Percentiles rank a stretch among this genome's conserved stretches.
These are phyloP conservation scores for Gasterosteus nipponicus DNA, from an alignment of 2,113 vertebrate genomes.

Conservation along the genomic window DNA sequence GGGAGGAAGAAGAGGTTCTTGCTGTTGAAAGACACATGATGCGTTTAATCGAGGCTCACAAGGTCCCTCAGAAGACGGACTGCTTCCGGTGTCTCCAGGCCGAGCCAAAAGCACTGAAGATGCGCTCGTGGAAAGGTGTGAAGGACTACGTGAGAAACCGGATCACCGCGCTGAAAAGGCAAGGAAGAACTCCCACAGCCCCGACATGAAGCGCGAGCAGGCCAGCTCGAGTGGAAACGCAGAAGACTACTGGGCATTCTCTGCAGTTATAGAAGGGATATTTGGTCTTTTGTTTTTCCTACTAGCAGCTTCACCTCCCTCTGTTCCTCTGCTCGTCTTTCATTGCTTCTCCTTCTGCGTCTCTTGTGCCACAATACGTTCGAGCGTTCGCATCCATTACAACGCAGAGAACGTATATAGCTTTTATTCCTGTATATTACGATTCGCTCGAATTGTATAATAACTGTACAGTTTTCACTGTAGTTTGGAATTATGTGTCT, in stretches of 20 bases:
- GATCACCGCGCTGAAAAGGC: slow-evolving; percentile 66
- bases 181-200: neutral
- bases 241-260: neutral
- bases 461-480: neutral
- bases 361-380: no score
- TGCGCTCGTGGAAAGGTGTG: slow-evolving; percentile 65
- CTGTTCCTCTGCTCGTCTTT: neutral
- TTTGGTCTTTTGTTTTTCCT: neutral
- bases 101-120: slow-evolving; percentile 55
- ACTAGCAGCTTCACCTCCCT: neutral
- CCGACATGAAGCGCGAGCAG: accelerated
- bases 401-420: accelerated
- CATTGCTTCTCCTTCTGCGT: neutral
- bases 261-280: slow-evolving; percentile 9
- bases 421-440: neutral
- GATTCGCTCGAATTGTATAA: neutral
- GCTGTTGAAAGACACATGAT: slow-evolving; percentile 73
- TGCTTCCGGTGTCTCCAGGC: slow-evolving; percentile 67
- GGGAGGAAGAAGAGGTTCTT: slow-evolving; percentile 54
- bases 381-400: neutral
- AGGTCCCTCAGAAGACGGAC: slow-evolving; percentile 68
- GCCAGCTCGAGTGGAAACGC: neutral
- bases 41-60: slow-evolving; percentile 53
- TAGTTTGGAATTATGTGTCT: neutral
- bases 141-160: slow-evolving; percentile 74